Percentiles rank a stretch among this genome's conserved stretches.
phyloP scores from a whole-genome alignment of 2,113 vertebrate species.

The Acrocephalus arundinaceus region DNA sequence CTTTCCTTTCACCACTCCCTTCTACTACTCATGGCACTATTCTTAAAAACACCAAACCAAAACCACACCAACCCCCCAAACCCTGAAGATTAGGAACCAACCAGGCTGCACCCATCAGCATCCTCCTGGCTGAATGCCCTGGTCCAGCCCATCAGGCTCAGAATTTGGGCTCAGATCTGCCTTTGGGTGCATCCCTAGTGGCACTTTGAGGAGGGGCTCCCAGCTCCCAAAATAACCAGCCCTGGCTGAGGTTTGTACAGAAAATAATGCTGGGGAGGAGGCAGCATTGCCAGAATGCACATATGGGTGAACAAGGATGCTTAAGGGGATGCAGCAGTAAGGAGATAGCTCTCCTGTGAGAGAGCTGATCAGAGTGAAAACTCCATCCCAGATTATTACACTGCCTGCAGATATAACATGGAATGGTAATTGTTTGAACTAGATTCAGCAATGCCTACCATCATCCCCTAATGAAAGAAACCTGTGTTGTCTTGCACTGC shows the following conservation, averaged over 20 bases:
- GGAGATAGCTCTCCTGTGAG: conserved; percentile 61
- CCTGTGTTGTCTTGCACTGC: conserved; percentile 84
- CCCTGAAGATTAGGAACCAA: background rate
- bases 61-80: background rate
- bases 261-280: background rate
- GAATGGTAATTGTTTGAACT: conserved; percentile 82
- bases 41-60: background rate
- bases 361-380: conserved; percentile 69
- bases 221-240: background rate
- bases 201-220: background rate
- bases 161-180: background rate
- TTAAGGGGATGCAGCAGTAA: conserved; percentile 78
- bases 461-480: conserved; percentile 74
- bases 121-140: background rate
- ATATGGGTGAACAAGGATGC: conserved; percentile 40
- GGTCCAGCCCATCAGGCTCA: background rate
- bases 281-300: background rate
- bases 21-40: background rate
- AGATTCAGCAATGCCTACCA: conserved; percentile 80
- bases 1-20: background rate
- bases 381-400: conserved; percentile 73
- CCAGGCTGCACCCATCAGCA: background rate
- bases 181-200: background rate
- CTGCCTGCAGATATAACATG: conserved; percentile 76
- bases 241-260: background rate